Percentiles rank a stretch among this genome's conserved stretches.
Conservation (phyloP, 2,797 vertebrate species). For the Peromyscus melanophrys region DNA sequence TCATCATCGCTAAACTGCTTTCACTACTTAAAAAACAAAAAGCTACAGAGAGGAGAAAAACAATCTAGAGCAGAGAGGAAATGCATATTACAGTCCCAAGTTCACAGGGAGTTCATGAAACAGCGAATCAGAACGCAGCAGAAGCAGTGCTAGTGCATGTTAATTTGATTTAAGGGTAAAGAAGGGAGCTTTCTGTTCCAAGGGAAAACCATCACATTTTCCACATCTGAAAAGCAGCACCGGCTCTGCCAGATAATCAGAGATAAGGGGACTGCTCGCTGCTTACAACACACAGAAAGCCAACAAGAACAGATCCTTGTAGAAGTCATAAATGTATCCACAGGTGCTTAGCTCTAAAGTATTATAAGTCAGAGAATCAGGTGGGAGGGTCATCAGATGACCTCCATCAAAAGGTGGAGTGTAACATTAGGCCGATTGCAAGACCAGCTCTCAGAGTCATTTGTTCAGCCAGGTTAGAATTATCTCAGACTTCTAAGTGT, state of each 20-base stretch:
- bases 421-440: background rate
- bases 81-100: background rate
- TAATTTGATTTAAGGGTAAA: conserved; percentile 67
- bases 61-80: background rate
- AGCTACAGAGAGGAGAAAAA: background rate
- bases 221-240: conserved; percentile 56
- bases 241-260: conserved; percentile 35
- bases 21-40: conserved; percentile 28
- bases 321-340: conserved; percentile 25
- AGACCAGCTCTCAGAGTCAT: conserved; percentile 7
- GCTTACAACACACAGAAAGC: conserved; percentile 29
- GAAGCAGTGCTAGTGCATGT: conserved; percentile 43
- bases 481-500: conserved; percentile 38
- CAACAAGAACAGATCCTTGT: conserved; percentile 19
- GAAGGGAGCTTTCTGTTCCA: conserved; percentile 65
- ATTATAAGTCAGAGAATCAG: background rate
- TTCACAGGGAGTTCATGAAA: conserved; percentile 21
- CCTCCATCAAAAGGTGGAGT: conserved; percentile 13
- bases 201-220: conserved; percentile 62
- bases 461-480: conserved; percentile 24
- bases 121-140: conserved; percentile 41
- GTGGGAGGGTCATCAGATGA: background rate
- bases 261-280: conserved; percentile 41
- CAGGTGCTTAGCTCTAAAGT: background rate
- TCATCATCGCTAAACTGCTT: conserved; percentile 23